Percentiles rank a stretch among this genome's conserved stretches.
phyloP scores from a whole-genome alignment of 1,140 invertebrate species.

The Wasmannia auropunctata region DNA sequence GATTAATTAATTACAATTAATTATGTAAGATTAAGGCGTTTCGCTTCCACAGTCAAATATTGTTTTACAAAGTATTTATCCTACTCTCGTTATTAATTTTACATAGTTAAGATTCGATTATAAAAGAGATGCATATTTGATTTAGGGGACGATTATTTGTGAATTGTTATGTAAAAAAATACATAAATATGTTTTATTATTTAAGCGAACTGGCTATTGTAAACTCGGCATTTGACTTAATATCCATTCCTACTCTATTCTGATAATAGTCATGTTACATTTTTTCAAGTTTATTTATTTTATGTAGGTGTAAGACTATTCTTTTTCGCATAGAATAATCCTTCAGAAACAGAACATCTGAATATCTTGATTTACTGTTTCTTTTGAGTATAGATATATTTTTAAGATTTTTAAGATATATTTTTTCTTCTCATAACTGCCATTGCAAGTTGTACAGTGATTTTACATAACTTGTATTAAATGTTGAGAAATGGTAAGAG shows the following conservation, averaged over 20 bases:
- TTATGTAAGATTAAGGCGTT: conserved; percentile 8
- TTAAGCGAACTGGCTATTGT: conserved; percentile 62
- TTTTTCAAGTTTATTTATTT: conserved; percentile 59
- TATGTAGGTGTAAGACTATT: background rate
- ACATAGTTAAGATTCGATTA: conserved; percentile 20
- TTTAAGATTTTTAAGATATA: too few species aligned
- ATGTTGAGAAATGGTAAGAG: background rate
- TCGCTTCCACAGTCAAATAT: background rate
- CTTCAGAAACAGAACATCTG: conserved; percentile 5
- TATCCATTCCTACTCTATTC: conserved; percentile 42
- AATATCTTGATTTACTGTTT: background rate
- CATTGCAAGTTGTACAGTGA: background rate
- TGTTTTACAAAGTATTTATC: conserved; percentile 25
- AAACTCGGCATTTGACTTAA: conserved; percentile 67
- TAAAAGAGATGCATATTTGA: conserved; percentile 9
- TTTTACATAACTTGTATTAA: conserved; percentile 8
- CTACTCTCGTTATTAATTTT: conserved; percentile 13
- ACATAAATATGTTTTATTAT: conserved; percentile 24
- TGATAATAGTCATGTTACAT: conserved; percentile 30
- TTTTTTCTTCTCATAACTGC: background rate
- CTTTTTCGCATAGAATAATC: background rate
- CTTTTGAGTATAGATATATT: too few species aligned
- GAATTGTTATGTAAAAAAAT: conserved; percentile 47
- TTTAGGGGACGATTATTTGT: conserved; percentile 17
- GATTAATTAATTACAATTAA: background rate